Conservation (phyloP, 2,888 invertebrate genomes). For the Molorchus minor region DNA sequence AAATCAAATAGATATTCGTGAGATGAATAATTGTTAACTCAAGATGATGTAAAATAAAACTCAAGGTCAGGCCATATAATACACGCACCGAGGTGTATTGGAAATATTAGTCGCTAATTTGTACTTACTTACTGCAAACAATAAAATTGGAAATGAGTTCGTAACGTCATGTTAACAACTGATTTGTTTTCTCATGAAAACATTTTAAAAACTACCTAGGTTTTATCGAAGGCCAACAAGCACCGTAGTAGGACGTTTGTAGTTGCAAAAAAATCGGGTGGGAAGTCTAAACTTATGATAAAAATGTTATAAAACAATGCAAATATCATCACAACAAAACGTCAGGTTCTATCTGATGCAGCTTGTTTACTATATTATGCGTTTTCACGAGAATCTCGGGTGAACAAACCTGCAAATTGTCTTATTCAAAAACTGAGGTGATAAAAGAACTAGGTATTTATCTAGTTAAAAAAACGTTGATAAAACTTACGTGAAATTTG, state of each 20-base stretch:
- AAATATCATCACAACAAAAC: slow-evolving; percentile 5
- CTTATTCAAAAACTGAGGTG: not conserved
- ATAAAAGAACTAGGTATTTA: not conserved
- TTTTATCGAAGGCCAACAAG: slow-evolving; percentile 16
- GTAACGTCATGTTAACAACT: not conserved
- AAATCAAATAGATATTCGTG: slow-evolving; percentile 14
- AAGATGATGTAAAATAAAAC: slow-evolving; percentile 7
- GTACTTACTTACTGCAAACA: not conserved
- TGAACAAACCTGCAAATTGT: not conserved
- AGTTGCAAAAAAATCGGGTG: slow-evolving; percentile 4
- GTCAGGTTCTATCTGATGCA: not conserved
- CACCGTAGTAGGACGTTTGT: not conserved
- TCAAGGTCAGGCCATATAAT: slow-evolving; percentile 15
- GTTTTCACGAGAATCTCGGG: not conserved
- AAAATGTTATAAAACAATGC: not conserved
- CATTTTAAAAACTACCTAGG: slow-evolving; percentile 3
- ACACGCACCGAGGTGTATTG: not conserved
- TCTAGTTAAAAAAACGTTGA: not conserved
- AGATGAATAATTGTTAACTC: slow-evolving; percentile 21
- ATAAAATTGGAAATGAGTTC: not conserved
- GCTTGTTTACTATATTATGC: not conserved
- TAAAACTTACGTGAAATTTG: slow-evolving; percentile 14
- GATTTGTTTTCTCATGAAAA: not conserved
- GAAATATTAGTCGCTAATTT: not conserved
- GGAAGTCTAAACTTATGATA: not conserved